Evolutionary conservation across 2,797 vertebrate genomes (phyloP), one percentile per base, ranked within the genome.

Genomic region (Dallia pectoralis): DNA sequence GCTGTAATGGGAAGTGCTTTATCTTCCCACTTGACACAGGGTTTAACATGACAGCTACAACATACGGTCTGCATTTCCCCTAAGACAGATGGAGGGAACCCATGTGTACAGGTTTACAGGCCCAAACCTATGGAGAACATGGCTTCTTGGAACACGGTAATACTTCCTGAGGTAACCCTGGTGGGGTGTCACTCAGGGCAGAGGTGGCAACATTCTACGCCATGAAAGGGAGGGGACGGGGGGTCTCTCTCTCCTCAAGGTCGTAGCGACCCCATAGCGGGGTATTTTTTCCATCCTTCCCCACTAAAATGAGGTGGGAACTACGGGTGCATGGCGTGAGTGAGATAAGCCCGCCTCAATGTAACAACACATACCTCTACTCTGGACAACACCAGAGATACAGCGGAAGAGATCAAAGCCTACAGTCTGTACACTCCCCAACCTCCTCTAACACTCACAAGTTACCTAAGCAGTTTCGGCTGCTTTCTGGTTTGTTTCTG

Each of bases 231-330:
- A 90, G 88, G 25, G 27, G 12, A 27, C 59, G 22, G 51, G 51
- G 51, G 51, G 22, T 30, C 59, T 62, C 9, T 62, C 85, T 87
- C 89, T 87, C 87, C 85, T 93, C 93, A 94, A 94, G 93, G 93
- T 92, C 92, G 85, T 76, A 82, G 82, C 90, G 89, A 92, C 91
- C 91, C 91, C 89, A 91, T 88, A 91, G 90, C 88, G 91, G 88
- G 87, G 88, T 90, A 81, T 90, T 89, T 89, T n/a, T 90, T 91
- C 90, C 87, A 86, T 80, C 56, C 30, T 71, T 66, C 51, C 29
- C 67, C 1, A 47, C 76, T 83, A n/a, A 14, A 82, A 84, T 77
- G 53, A 61, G 51, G 81, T 79, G 79, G 74, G 74, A 25, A 32
- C 81, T 81, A 77, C 77, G 79, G 82, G 87, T 74, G 87, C 83